Base-by-base conservation (phyloP, 2,888 invertebrate species). In the Calliscelio sp. region DNA sequence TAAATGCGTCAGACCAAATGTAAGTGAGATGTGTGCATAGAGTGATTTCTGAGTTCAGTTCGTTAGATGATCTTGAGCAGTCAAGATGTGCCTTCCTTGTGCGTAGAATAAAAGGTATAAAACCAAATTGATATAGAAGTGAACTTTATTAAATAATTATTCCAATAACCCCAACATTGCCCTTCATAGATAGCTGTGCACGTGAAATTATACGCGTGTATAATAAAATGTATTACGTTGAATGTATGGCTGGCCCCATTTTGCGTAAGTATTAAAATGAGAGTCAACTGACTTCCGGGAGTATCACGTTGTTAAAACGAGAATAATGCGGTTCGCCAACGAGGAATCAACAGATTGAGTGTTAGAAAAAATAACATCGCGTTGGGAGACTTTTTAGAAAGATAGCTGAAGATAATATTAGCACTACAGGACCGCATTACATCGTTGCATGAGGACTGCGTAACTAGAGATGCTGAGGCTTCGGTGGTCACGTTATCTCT, bases 401-500 rank as follows among this genome's bases (percentile, higher is more conserved):
- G 59, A 81, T 68, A 41, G 35, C 20, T 61, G 55, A 24, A 78
- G 63, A 63, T 68, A 63, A 70, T 66, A 77, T 83, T 74, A 68
- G 22, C 79, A 25, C 24, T 16, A 44, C 70, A n/a, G n/a, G n/a
- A 53, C 71, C 80, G 71, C 71, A 73, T 59, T 75, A 63, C 57
- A 57, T 35, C 70, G 53, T 75, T 63, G 70, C 68, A 71, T 32
- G 44, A 35, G 68, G 53, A 78, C 74, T 81, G 49, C 73, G 75
- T 79, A 83, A 86, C 82, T 49, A 7, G 75, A 86, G 24, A 85
- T 70, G 57, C 32, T 53, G 65, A 51, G 75, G 57, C 61, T 84
- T 80, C 71, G 77, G 80, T 75, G 77, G 25, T 59, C 71, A 32
- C 53, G 79, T 70, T 84, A 70, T 79, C 70, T 70, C 61, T 20